Conservation (phyloP, 2,797 vertebrate genomes). For the Netta rufina region DNA sequence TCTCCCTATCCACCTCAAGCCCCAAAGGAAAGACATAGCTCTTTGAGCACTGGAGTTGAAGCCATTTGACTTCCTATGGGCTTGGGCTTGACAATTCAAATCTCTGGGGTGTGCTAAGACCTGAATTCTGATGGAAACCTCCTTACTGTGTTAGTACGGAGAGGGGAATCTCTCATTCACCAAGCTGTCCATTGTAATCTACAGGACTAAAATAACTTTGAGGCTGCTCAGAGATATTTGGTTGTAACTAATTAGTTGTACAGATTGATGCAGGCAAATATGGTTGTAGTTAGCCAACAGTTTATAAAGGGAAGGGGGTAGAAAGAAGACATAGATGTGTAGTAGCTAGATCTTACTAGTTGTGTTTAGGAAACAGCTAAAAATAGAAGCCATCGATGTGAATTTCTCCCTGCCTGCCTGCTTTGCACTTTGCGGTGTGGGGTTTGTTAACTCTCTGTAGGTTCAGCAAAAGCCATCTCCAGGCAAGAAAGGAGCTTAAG, state of each 20-base stretch:
- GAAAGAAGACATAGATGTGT: background rate
- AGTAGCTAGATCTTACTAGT: background rate
- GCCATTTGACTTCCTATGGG: background rate
- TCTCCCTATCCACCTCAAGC: background rate
- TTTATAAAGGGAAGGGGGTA: background rate
- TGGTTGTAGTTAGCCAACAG: background rate
- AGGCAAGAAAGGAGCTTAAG: background rate
- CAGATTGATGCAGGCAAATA: background rate
- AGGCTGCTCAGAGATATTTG: background rate
- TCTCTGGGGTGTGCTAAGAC: background rate
- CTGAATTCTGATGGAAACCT: background rate
- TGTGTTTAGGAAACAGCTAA: background rate
- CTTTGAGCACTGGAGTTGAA: background rate
- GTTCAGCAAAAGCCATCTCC: background rate
- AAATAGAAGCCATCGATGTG: background rate
- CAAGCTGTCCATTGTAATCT: no score
- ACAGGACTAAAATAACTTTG: background rate
- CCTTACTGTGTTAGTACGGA: background rate
- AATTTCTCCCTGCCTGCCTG: background rate
- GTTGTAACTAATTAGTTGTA: background rate
- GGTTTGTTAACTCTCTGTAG: background rate
- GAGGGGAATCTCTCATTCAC: background rate
- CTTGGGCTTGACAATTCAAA: fast-evolving
- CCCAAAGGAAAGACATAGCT: background rate
- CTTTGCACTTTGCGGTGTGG: background rate